Evolutionary conservation across 2,113 vertebrate genomes (phyloP).

Genomic region (Channa argus): DNA sequence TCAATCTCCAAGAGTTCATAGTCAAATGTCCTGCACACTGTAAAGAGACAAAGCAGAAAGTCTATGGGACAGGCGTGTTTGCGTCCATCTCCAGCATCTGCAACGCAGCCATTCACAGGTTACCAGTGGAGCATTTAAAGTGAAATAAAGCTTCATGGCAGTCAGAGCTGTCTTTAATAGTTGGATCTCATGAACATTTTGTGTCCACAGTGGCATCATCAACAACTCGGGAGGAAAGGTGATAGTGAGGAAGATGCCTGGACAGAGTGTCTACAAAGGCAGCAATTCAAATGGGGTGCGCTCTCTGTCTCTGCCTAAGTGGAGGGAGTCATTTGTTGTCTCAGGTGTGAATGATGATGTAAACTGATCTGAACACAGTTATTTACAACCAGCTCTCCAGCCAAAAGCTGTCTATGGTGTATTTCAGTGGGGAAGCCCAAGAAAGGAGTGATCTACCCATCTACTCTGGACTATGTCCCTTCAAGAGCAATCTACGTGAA

Average conservation of each 20-base stretch:
- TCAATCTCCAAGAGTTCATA: conserved; percentile 93
- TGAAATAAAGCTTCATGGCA: background rate
- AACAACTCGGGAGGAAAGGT: conserved; percentile 93
- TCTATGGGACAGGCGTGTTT: conserved; percentile 92
- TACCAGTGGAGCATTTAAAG: background rate
- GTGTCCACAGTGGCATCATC: conserved; percentile 87
- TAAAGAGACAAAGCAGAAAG: conserved; percentile 89
- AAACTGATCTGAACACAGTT: background rate
- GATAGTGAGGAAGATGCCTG: conserved; percentile 93
- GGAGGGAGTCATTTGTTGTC: conserved; percentile 95
- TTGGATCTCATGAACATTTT: background rate
- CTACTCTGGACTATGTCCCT: conserved; percentile 88
- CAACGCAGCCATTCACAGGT: conserved; percentile 96
- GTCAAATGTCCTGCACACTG: conserved; percentile 93
- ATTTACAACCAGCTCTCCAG: background rate
- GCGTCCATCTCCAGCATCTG: conserved; percentile 99
- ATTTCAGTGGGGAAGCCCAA: conserved; percentile 91
- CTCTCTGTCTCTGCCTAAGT: conserved; percentile 91
- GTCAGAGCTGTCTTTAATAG: background rate
- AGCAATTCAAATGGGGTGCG: conserved; percentile 90
- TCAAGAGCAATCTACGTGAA: conserved; percentile 85
- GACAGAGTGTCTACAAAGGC: conserved; percentile 90
- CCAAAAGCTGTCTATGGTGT: conserved; percentile 35
- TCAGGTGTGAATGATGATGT: conserved; percentile 83
- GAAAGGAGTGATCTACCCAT: conserved; percentile 92